These are phyloP conservation scores for Recurvirostra avosetta DNA, from an alignment of 2,113 vertebrate genomes.

Conservation along the genomic window DNA sequence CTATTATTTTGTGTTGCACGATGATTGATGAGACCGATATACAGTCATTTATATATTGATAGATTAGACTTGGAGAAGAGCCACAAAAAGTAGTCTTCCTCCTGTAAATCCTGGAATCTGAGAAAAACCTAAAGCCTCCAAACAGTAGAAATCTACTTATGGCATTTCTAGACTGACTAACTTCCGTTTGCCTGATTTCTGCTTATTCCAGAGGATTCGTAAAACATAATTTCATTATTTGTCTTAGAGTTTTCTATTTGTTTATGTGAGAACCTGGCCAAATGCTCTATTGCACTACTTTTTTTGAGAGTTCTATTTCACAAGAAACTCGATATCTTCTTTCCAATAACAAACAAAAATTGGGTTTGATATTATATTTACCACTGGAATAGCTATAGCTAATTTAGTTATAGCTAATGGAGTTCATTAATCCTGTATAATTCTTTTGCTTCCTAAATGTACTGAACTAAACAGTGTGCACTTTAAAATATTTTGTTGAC, in stretches of 20 bases:
- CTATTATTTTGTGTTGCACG: neutral
- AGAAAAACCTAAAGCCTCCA: neutral
- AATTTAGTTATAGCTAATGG: conserved; percentile 30
- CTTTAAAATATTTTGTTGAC: neutral
- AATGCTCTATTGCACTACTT: conserved; percentile 10
- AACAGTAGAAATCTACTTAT: neutral
- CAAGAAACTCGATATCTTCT: conserved; percentile 17
- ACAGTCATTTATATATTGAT: neutral
- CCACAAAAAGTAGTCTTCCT: neutral
- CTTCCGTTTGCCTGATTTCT: neutral
- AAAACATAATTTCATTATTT: conserved; percentile 10
- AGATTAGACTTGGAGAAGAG: neutral
- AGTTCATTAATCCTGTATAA: conserved; percentile 17
- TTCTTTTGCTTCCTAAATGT: neutral
- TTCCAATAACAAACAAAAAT: conserved; percentile 7
- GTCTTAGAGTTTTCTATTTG: neutral
- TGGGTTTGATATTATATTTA: neutral
- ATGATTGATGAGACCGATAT: neutral
- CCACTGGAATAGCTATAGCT: neutral
- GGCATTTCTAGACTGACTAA: neutral
- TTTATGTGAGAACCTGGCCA: neutral
- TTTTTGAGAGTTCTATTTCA: conserved; percentile 34
- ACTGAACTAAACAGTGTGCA: neutral
- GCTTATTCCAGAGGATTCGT: conserved; percentile 6
- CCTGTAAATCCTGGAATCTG: neutral